Evolutionary conservation across 1,140 invertebrate species (phyloP), one percentile per base, ranked within the genome.

Genomic region (Luehdorfia chinensis): DNA sequence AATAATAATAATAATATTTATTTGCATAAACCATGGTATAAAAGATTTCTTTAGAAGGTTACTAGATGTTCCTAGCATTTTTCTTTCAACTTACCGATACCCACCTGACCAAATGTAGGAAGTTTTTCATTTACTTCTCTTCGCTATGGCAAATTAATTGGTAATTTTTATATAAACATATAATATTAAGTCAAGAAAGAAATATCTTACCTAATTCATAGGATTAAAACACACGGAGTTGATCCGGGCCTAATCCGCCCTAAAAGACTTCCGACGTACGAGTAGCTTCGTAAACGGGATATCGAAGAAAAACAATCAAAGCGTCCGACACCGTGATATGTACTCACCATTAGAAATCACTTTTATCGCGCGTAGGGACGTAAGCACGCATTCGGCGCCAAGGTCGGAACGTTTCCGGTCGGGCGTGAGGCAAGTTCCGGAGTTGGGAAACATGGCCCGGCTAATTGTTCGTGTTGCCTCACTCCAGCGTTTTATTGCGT

Each of bases 391-490:
- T 64, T 66, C 47, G 44, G 66, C 63, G 54, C 47, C 58, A 85
- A 85, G 78, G 78, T 75, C 70, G 62, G 44, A 36, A 25, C 30
- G 57, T 58, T 76, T 78, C 77, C 80, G 54, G 36, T 55, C 63
- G 61, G n/a, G 61, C 56, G 41, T 80, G 72, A 43, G 45, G 81
- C 71, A 85, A 85, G 78, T 74, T 83, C 78, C 81, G 78, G 49
- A 70, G 69, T 83, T 67, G 54, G 50, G 55, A 65, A 81, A 85
- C 62, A 49, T 53, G n/a, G n/a, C n/a, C 66, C 59, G 51, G 47
- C 60, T 84, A 81, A 81, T 81, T 78, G 67, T 72, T 65, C 53
- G 51, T 50, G 68, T 74, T 84, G 72, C 70, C 55, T 61, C 66
- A 55, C 56, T 59, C 30, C 30, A 12, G 49, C 59, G 48, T 67